A percentile compares a stretch with the other conserved stretches of the same genome.
These are phyloP conservation scores for Caenorhabditis sulstoni DNA, from an alignment of 2,888 invertebrate genomes.

Conservation along the genomic window DNA sequence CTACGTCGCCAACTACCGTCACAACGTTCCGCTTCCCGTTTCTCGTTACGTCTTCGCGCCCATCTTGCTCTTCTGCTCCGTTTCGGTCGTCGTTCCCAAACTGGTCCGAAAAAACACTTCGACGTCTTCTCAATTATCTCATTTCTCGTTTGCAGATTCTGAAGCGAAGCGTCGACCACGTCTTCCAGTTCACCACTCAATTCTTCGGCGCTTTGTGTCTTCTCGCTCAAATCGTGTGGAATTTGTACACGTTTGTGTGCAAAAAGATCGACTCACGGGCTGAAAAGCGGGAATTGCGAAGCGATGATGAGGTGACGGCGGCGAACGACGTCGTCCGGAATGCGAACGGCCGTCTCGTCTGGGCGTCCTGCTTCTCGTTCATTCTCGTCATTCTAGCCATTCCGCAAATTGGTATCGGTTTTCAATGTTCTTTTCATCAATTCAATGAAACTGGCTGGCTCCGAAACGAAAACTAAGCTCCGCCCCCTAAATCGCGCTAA, in stretches of 20 bases:
- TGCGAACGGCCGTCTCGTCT: slow-evolving; percentile 44
- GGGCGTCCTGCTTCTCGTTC: slow-evolving; percentile 53
- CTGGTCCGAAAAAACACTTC: no score
- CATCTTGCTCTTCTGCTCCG: slow-evolving; percentile 44
- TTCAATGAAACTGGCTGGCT: no score
- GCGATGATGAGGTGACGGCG: slow-evolving; percentile 4
- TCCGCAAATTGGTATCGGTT: slow-evolving; percentile 47
- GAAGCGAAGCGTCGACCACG: slow-evolving; percentile 21
- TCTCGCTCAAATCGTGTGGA: slow-evolving; percentile 37
- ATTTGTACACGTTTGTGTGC: slow-evolving; percentile 38
- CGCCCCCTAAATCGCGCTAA: no score
- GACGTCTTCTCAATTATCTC: neutral
- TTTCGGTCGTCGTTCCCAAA: slow-evolving; percentile 49
- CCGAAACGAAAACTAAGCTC: no score
- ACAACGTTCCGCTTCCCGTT: slow-evolving; percentile 33
- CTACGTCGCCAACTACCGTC: slow-evolving; percentile 51
- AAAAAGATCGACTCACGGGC: slow-evolving; percentile 15
- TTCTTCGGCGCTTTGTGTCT: slow-evolving; percentile 39
- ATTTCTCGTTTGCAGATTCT: slow-evolving; percentile 15
- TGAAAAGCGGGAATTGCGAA: slow-evolving; percentile 14
- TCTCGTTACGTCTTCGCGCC: slow-evolving; percentile 41
- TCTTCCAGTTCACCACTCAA: slow-evolving; percentile 51
- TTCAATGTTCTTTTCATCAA: no score
- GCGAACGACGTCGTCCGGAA: slow-evolving; percentile 52
- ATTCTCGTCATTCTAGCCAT: slow-evolving; percentile 37